Evolutionary conservation across 2,113 vertebrate genomes (phyloP).

Genomic region (Bos indicus): DNA sequence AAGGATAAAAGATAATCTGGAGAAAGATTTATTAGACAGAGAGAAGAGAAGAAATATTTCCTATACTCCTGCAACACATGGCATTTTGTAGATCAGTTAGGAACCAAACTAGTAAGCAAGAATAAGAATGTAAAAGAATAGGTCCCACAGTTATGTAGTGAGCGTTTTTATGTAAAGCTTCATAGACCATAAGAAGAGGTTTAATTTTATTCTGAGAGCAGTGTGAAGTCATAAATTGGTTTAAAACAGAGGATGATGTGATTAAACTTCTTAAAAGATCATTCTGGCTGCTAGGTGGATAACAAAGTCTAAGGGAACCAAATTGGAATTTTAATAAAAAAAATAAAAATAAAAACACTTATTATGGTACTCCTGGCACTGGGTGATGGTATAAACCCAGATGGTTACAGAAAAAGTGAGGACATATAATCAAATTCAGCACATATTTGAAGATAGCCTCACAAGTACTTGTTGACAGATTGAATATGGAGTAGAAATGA

Average conservation of each 20-base stretch:
- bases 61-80: accelerated
- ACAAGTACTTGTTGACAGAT: background rate
- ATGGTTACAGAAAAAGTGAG: background rate
- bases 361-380: background rate
- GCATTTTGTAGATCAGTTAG: background rate
- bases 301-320: background rate
- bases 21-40: background rate
- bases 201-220: background rate
- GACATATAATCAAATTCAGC: background rate
- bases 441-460: background rate
- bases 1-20: background rate
- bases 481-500: background rate
- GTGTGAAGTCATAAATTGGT: background rate
- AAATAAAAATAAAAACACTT: background rate
- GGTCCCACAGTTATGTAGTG: background rate
- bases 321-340: background rate
- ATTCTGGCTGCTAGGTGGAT: background rate
- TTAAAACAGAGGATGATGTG: background rate
- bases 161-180: background rate
- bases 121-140: background rate
- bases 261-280: background rate
- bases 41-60: background rate
- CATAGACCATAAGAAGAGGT: background rate
- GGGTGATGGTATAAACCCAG: background rate
- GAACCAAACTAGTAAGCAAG: background rate